Percentiles rank a stretch among this genome's conserved stretches.
These are phyloP conservation scores for Takifugu rubripes DNA, from an alignment of 2,797 vertebrate species.

Conservation along the genomic window DNA sequence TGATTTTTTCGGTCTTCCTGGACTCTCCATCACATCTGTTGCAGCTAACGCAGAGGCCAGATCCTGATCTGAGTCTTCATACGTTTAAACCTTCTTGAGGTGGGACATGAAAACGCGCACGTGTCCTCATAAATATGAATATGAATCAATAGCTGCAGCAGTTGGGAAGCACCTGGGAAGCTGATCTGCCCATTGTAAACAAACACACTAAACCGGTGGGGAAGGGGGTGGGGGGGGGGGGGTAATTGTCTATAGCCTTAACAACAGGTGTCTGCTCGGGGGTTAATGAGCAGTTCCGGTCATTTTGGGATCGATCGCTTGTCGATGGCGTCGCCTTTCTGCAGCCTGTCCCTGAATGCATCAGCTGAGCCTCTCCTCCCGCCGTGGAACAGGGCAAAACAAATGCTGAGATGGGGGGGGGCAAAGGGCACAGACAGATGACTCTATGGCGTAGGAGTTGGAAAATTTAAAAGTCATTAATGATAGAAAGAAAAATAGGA, in stretches of 20 bases:
- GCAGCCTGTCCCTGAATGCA: slow-evolving; percentile 8
- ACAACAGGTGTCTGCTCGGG: slow-evolving; percentile 5
- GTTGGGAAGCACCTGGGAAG: not conserved
- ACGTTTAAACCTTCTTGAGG: too few species aligned
- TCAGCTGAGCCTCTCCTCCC: slow-evolving; percentile 21
- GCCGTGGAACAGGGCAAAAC: too few species aligned
- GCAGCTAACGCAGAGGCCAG: too few species aligned
- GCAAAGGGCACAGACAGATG: slow-evolving; percentile 21
- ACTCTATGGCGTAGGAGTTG: slow-evolving; percentile 28
- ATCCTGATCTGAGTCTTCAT: too few species aligned
- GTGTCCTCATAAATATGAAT: too few species aligned
- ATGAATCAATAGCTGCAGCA: too few species aligned
- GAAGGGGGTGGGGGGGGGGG: not conserved
- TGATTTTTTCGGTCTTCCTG: too few species aligned
- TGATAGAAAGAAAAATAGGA: slow-evolving; percentile 42
- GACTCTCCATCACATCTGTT: too few species aligned
- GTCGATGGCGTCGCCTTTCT: slow-evolving; percentile 15
- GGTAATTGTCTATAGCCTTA: slow-evolving; percentile 36
- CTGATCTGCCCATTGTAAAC: slow-evolving; percentile 12
- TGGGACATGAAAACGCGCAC: too few species aligned
- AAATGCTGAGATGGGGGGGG: slow-evolving; percentile 20
- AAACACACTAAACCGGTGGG: slow-evolving; percentile 32
- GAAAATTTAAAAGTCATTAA: slow-evolving; percentile 56
- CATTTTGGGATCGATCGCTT: slow-evolving; percentile 35
- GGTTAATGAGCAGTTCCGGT: slow-evolving; percentile 20